Evolutionary conservation across 2,797 vertebrate genomes (phyloP).

Genomic region (Anas flavirostris): DNA sequence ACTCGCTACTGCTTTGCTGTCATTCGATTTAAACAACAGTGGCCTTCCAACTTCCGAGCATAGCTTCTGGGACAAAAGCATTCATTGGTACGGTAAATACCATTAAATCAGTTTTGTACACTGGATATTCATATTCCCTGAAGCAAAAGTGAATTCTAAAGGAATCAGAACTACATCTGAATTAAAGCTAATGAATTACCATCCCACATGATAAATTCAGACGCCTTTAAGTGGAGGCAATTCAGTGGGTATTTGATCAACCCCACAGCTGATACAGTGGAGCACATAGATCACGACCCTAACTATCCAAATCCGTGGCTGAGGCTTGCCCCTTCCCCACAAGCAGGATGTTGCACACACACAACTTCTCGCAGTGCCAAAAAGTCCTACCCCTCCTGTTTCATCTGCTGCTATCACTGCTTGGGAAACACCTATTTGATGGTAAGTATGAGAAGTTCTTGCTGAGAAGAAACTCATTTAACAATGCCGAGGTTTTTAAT

Average conservation of each 20-base stretch:
- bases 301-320: background rate
- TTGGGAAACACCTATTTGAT: background rate
- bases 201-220: background rate
- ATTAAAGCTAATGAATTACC: background rate
- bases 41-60: background rate
- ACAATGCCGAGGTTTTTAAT: conserved; percentile 4
- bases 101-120: background rate
- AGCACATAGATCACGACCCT: accelerated
- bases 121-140: background rate
- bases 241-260: background rate
- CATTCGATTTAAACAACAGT: background rate
- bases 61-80: background rate
- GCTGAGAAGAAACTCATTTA: background rate
- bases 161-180: background rate
- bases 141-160: background rate
- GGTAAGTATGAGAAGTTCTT: background rate
- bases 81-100: background rate
- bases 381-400: background rate
- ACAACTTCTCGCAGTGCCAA: background rate
- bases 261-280: background rate
- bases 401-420: background rate
- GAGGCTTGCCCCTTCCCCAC: background rate
- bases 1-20: background rate
- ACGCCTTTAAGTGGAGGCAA: background rate
- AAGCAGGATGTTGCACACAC: background rate